A percentile compares a stretch with the other conserved stretches of the same genome.
Evolutionary conservation across 1,140 invertebrate genomes (phyloP).

Genomic region (Onthophagus taurus): DNA sequence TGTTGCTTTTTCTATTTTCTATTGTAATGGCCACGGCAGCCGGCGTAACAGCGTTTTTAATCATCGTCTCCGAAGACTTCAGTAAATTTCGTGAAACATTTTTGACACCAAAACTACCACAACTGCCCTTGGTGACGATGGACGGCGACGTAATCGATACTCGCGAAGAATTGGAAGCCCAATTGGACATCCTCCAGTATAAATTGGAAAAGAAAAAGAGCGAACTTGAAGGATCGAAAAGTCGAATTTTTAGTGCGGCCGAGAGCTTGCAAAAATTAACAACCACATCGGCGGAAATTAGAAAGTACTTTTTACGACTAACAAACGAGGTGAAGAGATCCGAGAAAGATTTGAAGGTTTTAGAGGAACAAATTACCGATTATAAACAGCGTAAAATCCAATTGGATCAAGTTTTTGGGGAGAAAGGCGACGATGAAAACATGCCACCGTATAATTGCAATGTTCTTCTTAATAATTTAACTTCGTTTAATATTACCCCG

Average conservation of each 20-base stretch:
- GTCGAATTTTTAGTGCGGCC: conserved; percentile 14
- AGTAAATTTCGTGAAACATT: conserved; percentile 21
- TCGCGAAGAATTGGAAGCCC: conserved; percentile 25
- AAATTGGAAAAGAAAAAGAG: conserved; percentile 26
- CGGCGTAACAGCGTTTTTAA: conserved; percentile 19
- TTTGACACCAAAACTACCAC: conserved; percentile 6
- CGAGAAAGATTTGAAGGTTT: conserved; percentile 22
- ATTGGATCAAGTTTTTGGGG: too few species aligned
- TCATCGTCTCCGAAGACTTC: conserved; percentile 19
- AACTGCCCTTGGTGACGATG: conserved; percentile 22
- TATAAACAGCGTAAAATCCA: conserved; percentile 21
- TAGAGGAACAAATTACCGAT: conserved; percentile 27
- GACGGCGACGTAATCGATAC: conserved; percentile 25
- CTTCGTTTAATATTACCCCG: too few species aligned
- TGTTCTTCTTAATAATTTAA: too few species aligned
- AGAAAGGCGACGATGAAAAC: too few species aligned
- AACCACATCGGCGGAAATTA: conserved; percentile 13
- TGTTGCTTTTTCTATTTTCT: conserved; percentile 8
- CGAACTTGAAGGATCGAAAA: conserved; percentile 19
- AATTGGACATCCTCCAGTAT: conserved; percentile 23
- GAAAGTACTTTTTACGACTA: conserved; percentile 20
- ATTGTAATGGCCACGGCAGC: conserved; percentile 14
- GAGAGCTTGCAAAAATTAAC: conserved; percentile 21
- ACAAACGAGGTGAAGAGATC: conserved; percentile 20
- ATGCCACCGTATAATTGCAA: too few species aligned